Conservation (phyloP, 2,888 invertebrate species). For the Ariolimax columbianus region DNA sequence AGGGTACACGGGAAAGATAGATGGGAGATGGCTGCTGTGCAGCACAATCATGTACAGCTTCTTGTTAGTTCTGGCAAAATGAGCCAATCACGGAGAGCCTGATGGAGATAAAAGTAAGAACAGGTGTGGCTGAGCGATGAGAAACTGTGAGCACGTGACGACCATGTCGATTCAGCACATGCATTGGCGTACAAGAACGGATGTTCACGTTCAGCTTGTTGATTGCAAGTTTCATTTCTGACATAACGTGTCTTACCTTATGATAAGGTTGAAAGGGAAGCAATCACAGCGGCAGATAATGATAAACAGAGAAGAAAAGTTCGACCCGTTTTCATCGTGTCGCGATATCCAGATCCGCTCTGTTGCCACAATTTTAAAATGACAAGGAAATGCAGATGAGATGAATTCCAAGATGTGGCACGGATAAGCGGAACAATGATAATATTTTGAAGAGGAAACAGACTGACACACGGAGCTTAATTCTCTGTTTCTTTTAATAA, state of each 20-base stretch:
- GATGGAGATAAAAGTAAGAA: background rate
- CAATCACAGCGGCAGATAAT: background rate
- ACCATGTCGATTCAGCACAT: slow-evolving; percentile 17
- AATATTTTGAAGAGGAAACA: background rate
- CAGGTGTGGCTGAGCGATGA: slow-evolving; percentile 30
- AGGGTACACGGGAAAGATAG: no score
- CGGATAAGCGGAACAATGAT: background rate
- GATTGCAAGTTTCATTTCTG: background rate
- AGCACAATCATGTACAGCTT: no score
- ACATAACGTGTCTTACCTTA: slow-evolving; percentile 34
- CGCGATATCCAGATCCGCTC: background rate
- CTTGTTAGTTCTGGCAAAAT: no score
- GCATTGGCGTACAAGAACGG: background rate
- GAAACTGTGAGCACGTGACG: slow-evolving; percentile 36
- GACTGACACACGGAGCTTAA: no score
- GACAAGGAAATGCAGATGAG: no score
- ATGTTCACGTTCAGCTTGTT: slow-evolving; percentile 17
- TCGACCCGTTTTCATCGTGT: background rate
- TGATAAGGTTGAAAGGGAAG: background rate
- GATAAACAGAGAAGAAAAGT: background rate
- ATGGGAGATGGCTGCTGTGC: no score
- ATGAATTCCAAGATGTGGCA: background rate
- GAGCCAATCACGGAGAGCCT: background rate
- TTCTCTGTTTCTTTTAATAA: no score
- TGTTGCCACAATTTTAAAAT: background rate